phyloP scores from a whole-genome alignment of 2,113 vertebrate genomes.

The Rhinoderma darwinii region DNA sequence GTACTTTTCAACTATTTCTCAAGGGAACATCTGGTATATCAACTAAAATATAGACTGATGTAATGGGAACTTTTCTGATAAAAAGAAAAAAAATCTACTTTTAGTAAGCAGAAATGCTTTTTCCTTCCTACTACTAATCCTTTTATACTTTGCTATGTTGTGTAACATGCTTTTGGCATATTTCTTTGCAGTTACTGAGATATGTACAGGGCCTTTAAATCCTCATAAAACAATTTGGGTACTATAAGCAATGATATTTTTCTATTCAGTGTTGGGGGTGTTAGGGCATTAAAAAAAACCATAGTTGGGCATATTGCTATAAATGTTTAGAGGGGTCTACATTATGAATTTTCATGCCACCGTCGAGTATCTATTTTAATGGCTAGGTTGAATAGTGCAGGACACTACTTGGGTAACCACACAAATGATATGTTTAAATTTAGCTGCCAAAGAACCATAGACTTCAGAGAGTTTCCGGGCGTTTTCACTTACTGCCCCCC shows the following conservation, averaged over 20 bases:
- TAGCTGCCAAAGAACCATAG: background rate
- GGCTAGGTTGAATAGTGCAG: background rate
- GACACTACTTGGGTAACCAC: background rate
- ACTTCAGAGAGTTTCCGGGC: background rate
- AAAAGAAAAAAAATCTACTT: background rate
- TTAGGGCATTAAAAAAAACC: background rate
- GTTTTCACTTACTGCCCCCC: conserved; percentile 6
- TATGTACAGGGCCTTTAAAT: background rate
- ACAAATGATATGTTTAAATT: background rate
- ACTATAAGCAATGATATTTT: background rate
- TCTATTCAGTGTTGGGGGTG: background rate
- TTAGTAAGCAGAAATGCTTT: background rate
- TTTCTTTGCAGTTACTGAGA: background rate
- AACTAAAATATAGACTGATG: background rate
- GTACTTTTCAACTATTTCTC: background rate
- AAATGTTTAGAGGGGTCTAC: background rate
- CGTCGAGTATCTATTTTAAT: background rate
- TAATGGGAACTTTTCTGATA: background rate
- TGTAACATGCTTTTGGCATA: background rate
- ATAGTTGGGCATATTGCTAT: background rate
- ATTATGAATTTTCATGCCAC: background rate
- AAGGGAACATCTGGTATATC: background rate
- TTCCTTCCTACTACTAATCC: background rate
- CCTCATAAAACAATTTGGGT: background rate
- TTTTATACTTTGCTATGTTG: background rate